Conservation (phyloP, 2,888 invertebrate species). For the Notocelia uddmanniana region DNA sequence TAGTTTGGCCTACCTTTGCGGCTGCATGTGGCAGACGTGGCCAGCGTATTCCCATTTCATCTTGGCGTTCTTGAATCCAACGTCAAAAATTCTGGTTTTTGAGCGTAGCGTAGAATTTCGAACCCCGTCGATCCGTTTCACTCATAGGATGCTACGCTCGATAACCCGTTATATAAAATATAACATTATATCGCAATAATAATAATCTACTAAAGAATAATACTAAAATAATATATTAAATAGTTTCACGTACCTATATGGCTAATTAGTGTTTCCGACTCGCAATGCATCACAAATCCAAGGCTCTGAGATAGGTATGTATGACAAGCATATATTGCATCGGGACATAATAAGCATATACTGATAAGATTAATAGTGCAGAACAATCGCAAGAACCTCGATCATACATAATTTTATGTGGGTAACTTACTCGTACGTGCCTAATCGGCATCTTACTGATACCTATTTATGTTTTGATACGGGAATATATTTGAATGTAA, state of each 20-base stretch:
- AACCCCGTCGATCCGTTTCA: too few species aligned
- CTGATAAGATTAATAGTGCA: constrained; percentile 9
- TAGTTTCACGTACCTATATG: not conserved
- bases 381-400: constrained; percentile 1
- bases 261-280: not conserved
- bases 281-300: constrained; percentile 4
- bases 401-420: not conserved
- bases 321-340: constrained; percentile 5
- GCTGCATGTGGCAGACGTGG: too few species aligned
- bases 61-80: too few species aligned
- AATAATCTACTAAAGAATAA: too few species aligned
- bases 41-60: too few species aligned
- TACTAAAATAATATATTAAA: not conserved
- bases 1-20: too few species aligned
- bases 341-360: not conserved
- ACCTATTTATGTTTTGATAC: not conserved
- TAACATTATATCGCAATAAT: too few species aligned
- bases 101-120: too few species aligned
- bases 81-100: too few species aligned
- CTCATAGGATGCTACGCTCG: too few species aligned
- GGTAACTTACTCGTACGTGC: not conserved
- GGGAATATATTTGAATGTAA: not conserved
- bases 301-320: constrained; percentile 1
- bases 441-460: not conserved
- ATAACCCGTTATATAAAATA: not conserved